These are phyloP conservation scores for Thyatira batis DNA, from an alignment of 2,888 invertebrate species.

Conservation along the genomic window DNA sequence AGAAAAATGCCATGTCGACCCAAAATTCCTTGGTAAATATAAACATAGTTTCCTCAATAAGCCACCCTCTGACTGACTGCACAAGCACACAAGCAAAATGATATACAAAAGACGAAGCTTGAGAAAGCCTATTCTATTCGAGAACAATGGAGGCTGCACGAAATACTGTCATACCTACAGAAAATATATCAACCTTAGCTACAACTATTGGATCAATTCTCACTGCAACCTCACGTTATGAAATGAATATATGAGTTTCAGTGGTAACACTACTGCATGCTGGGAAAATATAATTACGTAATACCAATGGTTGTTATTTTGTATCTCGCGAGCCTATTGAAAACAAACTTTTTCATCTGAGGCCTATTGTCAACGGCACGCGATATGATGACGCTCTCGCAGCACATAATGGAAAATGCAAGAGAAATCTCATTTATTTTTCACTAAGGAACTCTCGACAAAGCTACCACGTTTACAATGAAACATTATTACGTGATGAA, in stretches of 20 bases:
- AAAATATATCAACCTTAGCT: neutral
- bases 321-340: neutral
- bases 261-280: neutral
- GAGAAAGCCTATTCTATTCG: conserved; percentile 28
- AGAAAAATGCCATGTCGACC: too few species aligned
- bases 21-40: neutral
- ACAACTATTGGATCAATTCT: neutral
- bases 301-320: neutral
- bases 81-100: conserved; percentile 3
- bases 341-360: conserved; percentile 2
- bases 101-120: conserved; percentile 21
- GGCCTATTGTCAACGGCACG: conserved; percentile 7
- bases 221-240: neutral
- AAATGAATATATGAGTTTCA: neutral
- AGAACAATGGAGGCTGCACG: conserved; percentile 29
- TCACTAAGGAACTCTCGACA: conserved; percentile 21
- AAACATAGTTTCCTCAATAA: conserved; percentile 9
- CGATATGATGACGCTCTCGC: conserved; percentile 12
- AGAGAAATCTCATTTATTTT: conserved; percentile 36
- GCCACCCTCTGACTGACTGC: conserved; percentile 4
- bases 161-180: conserved; percentile 13
- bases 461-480: conserved; percentile 21
- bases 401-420: conserved; percentile 20
- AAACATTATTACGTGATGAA: conserved; percentile 7
- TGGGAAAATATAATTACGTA: neutral